phyloP scores from a whole-genome alignment of 1,140 invertebrate genomes.

The Drosophila pachea region DNA sequence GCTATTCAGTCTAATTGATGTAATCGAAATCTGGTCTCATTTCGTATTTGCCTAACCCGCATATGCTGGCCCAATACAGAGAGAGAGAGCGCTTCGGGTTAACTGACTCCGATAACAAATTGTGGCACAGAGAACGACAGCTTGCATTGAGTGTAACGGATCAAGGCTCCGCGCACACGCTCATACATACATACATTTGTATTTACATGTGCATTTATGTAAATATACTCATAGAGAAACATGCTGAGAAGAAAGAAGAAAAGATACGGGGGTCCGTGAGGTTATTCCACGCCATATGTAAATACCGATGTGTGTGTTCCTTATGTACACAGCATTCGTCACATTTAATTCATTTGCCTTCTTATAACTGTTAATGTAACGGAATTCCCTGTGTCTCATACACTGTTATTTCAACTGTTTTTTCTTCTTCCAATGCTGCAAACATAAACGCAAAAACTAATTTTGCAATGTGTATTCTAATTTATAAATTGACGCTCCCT shows the following conservation, averaged over 20 bases:
- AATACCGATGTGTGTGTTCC: not conserved
- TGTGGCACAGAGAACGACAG: not conserved
- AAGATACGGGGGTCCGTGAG: not conserved
- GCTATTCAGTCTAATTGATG: constrained; percentile 51
- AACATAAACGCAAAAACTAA: not conserved
- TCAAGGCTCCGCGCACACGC: too few relatives aligned
- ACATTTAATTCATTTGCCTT: not conserved
- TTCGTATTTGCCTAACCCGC: constrained; percentile 58
- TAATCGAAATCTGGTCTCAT: constrained; percentile 53
- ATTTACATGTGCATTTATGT: not conserved
- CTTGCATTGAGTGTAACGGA: constrained; percentile 23
- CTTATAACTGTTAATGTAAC: not conserved
- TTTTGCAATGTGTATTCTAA: not conserved
- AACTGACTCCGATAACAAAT: constrained; percentile 28
- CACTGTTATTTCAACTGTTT: not conserved
- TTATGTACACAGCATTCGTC: not conserved
- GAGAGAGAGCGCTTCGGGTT: constrained; percentile 15
- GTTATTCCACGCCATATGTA: too few relatives aligned
- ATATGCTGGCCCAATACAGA: constrained; percentile 18
- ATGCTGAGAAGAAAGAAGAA: not conserved
- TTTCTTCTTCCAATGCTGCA: not conserved
- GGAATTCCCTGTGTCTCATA: not conserved
- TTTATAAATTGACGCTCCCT: not conserved
- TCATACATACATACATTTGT: not conserved
- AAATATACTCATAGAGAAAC: too few relatives aligned